Conservation (phyloP, 2,888 invertebrate species). For the Endotricha flammealis region DNA sequence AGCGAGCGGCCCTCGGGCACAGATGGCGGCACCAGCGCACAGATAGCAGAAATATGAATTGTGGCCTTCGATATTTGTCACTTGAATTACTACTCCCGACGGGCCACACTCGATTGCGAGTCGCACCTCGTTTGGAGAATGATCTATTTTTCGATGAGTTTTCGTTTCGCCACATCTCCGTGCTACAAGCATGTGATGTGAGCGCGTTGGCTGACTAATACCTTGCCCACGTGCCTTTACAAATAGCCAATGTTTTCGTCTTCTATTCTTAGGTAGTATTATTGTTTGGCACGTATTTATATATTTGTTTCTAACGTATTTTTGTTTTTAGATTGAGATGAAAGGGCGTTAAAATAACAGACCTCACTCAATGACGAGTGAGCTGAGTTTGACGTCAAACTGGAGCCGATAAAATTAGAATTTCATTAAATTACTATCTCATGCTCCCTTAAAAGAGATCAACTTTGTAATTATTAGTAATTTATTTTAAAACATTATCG, state of each 20-base stretch:
- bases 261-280: slow-evolving; percentile 14
- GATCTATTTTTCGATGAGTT: slow-evolving; percentile 59
- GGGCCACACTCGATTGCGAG: slow-evolving; percentile 52
- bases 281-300: background rate
- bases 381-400: background rate
- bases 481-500: background rate
- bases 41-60: slow-evolving; percentile 78
- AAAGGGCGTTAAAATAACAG: background rate
- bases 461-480: background rate
- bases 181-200: background rate
- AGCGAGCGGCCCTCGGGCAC: slow-evolving; percentile 66
- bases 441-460: background rate
- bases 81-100: slow-evolving; percentile 75
- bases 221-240: slow-evolving; percentile 22
- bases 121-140: slow-evolving; percentile 68
- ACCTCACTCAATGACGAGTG: background rate
- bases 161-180: slow-evolving; percentile 15
- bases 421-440: background rate
- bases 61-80: slow-evolving; percentile 78
- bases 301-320: background rate
- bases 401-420: background rate
- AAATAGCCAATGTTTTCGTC: slow-evolving; percentile 14
- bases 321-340: background rate
- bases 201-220: slow-evolving; percentile 13
- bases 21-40: slow-evolving; percentile 72